A percentile compares a stretch with the other conserved stretches of the same genome.
Evolutionary conservation across 2,888 invertebrate genomes (phyloP).

Genomic region (Pollenia griseotomentosa): DNA sequence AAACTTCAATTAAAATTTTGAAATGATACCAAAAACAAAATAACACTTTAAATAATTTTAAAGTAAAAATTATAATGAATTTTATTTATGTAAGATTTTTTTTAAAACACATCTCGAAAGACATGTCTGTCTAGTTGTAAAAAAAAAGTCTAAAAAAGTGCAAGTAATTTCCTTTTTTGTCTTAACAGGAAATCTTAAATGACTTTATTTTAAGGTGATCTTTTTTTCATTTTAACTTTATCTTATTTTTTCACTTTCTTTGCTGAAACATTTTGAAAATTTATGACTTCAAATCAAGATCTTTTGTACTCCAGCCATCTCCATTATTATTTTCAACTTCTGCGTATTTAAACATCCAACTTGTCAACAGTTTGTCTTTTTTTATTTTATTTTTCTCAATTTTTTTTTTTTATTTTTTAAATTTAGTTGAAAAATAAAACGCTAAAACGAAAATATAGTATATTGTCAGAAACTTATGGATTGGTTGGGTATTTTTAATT

Average conservation of each 20-base stretch:
- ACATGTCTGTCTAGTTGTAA: constrained; percentile 29
- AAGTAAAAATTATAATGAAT: constrained; percentile 21
- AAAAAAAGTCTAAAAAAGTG: constrained; percentile 10
- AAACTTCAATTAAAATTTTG: constrained; percentile 9
- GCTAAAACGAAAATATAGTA: constrained; percentile 34
- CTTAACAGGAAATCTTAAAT: constrained; percentile 65
- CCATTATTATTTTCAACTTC: constrained; percentile 24
- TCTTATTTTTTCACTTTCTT: constrained; percentile 50
- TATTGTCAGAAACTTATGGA: constrained; percentile 52
- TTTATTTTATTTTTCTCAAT: constrained; percentile 3
- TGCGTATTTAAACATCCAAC: constrained; percentile 33
- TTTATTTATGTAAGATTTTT: background rate
- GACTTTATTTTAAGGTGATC: constrained; percentile 54
- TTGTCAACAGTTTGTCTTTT: constrained; percentile 64
- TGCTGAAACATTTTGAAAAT: constrained; percentile 12
- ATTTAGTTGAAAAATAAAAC: constrained; percentile 22
- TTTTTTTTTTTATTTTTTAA: constrained; percentile 14
- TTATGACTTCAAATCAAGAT: constrained; percentile 44
- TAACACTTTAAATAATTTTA: constrained; percentile 33
- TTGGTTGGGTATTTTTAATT: constrained; percentile 51
- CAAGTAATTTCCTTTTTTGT: constrained; percentile 44
- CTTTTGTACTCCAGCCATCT: constrained; percentile 28
- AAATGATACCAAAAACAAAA: constrained; percentile 8
- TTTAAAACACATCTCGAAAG: constrained; percentile 9
- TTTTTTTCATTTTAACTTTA: constrained; percentile 28